Base-by-base conservation (phyloP, 2,888 invertebrate species). In the Pachydiplax longipennis region DNA sequence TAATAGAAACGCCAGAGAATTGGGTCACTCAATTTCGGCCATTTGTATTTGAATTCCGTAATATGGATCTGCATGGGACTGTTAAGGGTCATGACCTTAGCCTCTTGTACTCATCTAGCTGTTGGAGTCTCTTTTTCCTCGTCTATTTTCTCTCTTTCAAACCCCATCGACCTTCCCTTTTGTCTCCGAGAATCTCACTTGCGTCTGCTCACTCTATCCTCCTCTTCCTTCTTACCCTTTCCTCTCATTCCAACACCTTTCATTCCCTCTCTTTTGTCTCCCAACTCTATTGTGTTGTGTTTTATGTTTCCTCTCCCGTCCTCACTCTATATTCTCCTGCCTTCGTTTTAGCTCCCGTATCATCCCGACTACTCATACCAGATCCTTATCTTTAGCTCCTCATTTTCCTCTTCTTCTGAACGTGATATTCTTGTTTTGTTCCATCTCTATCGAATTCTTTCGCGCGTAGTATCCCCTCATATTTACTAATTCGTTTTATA, bases 71-170 rank as follows among this genome's bases (percentile, higher is more conserved):
- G 61, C 87, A 22, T 35, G 40, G 22, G 22, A 37, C 87, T 87
- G 22, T 87, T 65, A 87, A 87, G 87, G 87, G 87, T 87, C 87
- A 87, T 87, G 87, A 87, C 87, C 87, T 87, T 87, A 53, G 35
- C 53, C 82, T 53, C 13, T 53, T 53, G 53, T 83, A 53, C 87
- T 87, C 58, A 87, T 87, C 87, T 87, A 53, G 83, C 83, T 31
- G 31, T 58, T 8, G 13, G 83, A 83, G 83, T 53, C 83, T 83
- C 83, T 83, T 53, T 83, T 37, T 22, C 15, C 61, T n/a, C 61
- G 58, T 58, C 87, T 87, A 48, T 22, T 2, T 22, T 10, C 25
- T 25, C 58, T 8, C 35, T 35, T 61, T 61, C 58, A 35, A 61
- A 37, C n/a, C 87, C 61, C 87, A 87, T 87, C 87, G 87, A 87